Evolutionary conservation across 30 jellyfish, hydroid and myxozoan species (phyloP), one percentile per base, ranked within the genome.

Genomic region (Euphysa ruthae): DNA sequence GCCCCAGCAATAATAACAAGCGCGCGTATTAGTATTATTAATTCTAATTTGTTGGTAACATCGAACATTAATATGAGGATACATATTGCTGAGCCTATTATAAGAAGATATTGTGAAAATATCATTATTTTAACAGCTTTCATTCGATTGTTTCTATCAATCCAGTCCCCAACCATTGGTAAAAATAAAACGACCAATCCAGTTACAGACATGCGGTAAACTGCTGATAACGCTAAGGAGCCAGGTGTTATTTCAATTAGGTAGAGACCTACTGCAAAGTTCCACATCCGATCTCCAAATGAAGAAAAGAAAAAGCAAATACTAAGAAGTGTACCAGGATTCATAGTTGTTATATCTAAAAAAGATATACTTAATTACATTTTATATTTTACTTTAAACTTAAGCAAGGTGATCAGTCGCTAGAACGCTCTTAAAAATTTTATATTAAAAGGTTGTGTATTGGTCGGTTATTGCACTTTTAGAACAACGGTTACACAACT

Each of bases 241-340:
- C 78, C 93, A 46, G 98, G 98, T 43, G 98, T 81, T 71, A 90
- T 64, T 70, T 90, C 81, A 32, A 90, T 84, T 3, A 90, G 82
- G 54, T 81, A 90, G 31, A 90, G 61, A 20, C 98, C 98, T 38
- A 82, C 90, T 10, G 95, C 95, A 76, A 90, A 90, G 72, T 57
- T 75, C 98, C 98, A 90, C 98, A 90, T 90, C 25, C 98, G 66
- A 55, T 90, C 98, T 1, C 98, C 98, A 93, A 93, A 84, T 57
- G 93, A 84, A 2, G 95, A 76, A 42, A 84, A 84, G 64, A 77
- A 77, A 32, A 72, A 82, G 71, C 95, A 73, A 55, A 82, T 27
- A 20, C 82, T 68, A 25, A 82, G 70, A 42, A 68, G 28, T 54
- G 35, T 31, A 68, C 63, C 70, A 32, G 95, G 82, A 4, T 82